phyloP scores from a whole-genome alignment of 1,140 invertebrate genomes.

The Tetramorium parvispinum region DNA sequence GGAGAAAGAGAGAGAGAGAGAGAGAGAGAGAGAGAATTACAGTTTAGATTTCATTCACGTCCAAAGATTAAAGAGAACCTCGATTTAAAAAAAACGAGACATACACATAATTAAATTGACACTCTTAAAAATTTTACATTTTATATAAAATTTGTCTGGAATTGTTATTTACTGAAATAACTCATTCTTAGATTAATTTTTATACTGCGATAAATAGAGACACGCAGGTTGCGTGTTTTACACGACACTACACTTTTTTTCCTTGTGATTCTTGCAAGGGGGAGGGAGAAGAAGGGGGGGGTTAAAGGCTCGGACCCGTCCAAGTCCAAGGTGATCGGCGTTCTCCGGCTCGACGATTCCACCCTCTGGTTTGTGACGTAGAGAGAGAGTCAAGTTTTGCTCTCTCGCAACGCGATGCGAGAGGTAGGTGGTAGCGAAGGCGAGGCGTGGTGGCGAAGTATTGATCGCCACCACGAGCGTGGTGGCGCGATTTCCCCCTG shows the following conservation, averaged over 20 bases:
- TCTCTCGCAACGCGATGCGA: constrained; percentile 62
- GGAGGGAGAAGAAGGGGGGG: background rate
- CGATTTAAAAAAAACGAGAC: background rate
- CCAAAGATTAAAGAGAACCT: background rate
- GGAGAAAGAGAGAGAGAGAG: background rate
- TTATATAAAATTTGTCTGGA: background rate
- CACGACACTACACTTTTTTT: constrained; percentile 1
- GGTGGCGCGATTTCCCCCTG: constrained; percentile 79
- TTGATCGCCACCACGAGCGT: constrained; percentile 77
- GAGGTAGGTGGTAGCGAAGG: constrained; percentile 77
- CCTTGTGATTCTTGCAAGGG: background rate
- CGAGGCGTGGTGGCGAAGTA: constrained; percentile 84
- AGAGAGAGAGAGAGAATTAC: background rate
- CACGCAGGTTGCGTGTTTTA: background rate
- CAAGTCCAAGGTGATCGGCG: constrained; percentile 59
- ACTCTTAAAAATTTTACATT: background rate
- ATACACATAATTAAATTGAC: background rate
- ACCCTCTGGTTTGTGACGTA: constrained; percentile 58
- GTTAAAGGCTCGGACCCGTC: constrained; percentile 47
- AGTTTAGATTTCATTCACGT: background rate
- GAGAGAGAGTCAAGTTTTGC: constrained; percentile 78
- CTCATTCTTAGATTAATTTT: constrained; percentile 7
- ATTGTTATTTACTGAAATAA: background rate
- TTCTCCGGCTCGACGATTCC: constrained; percentile 63
- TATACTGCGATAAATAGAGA: background rate